Percentiles rank a stretch among this genome's conserved stretches.
Conservation (phyloP, 30 jellyfish, hydroid and myxozoan genomes). For the Aurelia sp. region DNA sequence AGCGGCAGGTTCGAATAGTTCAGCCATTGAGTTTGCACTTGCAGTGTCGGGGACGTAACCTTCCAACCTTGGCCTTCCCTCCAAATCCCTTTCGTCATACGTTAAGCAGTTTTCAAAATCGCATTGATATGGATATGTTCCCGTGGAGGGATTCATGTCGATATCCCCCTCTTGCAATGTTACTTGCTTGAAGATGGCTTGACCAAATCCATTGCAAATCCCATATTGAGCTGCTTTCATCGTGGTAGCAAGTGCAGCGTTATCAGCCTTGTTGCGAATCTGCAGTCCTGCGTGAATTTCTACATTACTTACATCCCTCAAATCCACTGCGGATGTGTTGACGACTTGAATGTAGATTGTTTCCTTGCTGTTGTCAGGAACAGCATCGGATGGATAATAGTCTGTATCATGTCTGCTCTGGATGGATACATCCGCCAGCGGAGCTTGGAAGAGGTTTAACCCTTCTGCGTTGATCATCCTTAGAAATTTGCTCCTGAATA, state of each 20-base stretch:
- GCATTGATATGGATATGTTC: slow-evolving; percentile 4
- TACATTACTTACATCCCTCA: background rate
- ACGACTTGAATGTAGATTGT: background rate
- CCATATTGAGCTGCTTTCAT: background rate
- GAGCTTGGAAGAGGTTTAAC: background rate
- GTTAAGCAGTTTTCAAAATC: background rate
- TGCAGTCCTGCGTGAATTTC: background rate
- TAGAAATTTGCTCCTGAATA: background rate
- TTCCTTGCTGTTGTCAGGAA: slow-evolving; percentile 1
- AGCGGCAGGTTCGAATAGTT: no score
- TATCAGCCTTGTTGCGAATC: no score
- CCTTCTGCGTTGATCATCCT: background rate
- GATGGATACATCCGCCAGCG: background rate
- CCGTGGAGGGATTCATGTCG: background rate
- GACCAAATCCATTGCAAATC: background rate
- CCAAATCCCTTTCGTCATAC: background rate
- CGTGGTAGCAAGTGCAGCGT: no score
- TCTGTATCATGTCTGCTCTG: background rate
- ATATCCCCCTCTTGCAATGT: slow-evolving; percentile 14
- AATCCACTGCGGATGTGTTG: background rate
- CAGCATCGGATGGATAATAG: slow-evolving; percentile 6
- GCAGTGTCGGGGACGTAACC: no score
- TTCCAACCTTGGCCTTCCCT: background rate
- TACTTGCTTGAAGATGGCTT: background rate
- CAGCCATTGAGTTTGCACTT: no score